phyloP scores from a whole-genome alignment of 2,113 vertebrate genomes.

The Vidua macroura region DNA sequence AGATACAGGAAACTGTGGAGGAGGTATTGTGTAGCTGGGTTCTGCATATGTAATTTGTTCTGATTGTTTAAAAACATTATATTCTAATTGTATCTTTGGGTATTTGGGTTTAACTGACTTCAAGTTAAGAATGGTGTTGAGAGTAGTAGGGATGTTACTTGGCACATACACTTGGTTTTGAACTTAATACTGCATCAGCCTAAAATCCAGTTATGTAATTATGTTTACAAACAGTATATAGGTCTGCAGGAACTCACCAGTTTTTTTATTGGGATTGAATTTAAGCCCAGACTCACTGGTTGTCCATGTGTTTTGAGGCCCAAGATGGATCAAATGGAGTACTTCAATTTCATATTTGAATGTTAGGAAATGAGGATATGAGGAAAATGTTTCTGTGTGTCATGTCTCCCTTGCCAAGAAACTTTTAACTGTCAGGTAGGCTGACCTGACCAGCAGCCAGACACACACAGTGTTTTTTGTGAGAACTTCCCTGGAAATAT shows the following conservation, averaged over 20 bases:
- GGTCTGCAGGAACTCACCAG: background rate
- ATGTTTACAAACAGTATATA: background rate
- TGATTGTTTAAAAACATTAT: background rate
- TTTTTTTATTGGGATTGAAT: background rate
- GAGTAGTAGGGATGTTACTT: background rate
- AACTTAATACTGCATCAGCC: background rate
- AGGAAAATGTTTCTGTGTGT: background rate
- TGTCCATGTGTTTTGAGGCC: background rate
- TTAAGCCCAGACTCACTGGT: background rate
- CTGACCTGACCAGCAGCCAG: background rate
- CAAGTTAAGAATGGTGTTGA: background rate
- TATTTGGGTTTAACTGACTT: background rate
- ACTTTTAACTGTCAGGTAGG: background rate
- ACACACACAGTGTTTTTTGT: background rate
- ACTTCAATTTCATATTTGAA: background rate
- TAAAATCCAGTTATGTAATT: background rate
- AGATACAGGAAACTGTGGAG: constrained; percentile 89
- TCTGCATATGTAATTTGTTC: background rate
- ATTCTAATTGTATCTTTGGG: background rate
- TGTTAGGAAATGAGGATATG: background rate
- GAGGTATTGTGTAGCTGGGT: constrained; percentile 76
- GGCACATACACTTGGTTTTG: background rate
- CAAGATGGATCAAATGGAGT: background rate
- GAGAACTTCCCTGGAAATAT: background rate
- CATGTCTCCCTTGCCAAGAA: background rate